Evolutionary conservation across 2,888 invertebrate genomes (phyloP).

Genomic region (Dynastes tityus): DNA sequence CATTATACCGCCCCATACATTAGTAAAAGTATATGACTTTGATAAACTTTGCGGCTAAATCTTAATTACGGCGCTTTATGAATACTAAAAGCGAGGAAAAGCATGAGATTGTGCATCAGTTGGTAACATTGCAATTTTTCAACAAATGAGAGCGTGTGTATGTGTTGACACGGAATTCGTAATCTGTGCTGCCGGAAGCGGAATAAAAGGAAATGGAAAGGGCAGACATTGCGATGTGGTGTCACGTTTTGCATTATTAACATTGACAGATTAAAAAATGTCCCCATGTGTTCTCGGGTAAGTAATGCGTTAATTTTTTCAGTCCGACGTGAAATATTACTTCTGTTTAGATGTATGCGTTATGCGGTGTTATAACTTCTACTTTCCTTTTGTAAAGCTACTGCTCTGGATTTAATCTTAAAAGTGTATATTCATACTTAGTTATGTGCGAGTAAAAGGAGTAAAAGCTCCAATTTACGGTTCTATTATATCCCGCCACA

Average conservation of each 20-base stretch:
- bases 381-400: no score
- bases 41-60: slow-evolving; percentile 36
- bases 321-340: not conserved
- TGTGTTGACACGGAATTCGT: slow-evolving; percentile 3
- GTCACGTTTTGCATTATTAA: slow-evolving; percentile 12
- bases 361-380: no score
- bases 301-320: slow-evolving; percentile 27
- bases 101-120: not conserved
- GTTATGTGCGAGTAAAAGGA: no score
- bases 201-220: not conserved
- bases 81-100: slow-evolving; percentile 20
- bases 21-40: slow-evolving; percentile 25
- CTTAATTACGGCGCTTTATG: slow-evolving; percentile 19
- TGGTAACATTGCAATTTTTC: not conserved
- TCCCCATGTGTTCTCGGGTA: slow-evolving; percentile 13
- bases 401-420: no score
- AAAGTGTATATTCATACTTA: no score
- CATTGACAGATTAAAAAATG: slow-evolving; percentile 25
- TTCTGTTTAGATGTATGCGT: no score
- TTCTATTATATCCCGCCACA: no score
- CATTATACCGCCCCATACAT: not conserved
- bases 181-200: slow-evolving; percentile 15
- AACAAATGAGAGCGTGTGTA: not conserved
- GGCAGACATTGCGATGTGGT: not conserved
- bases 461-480: no score